Percentiles rank a stretch among this genome's conserved stretches.
These are phyloP conservation scores for Anneissia japonica DNA, from an alignment of 35 echinoderm and acorn worm species.

Conservation along the genomic window DNA sequence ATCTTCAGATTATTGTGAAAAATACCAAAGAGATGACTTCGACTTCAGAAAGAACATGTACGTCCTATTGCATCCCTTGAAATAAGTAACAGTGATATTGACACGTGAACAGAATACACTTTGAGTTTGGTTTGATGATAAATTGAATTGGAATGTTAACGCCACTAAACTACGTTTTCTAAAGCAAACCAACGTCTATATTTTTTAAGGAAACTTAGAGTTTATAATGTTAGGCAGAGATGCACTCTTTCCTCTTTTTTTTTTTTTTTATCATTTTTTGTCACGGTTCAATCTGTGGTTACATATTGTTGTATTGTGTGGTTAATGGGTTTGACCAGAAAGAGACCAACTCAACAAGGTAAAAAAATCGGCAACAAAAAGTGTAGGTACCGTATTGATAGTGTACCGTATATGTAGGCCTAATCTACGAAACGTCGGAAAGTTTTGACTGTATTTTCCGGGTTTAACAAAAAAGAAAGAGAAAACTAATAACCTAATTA, in stretches of 20 bases:
- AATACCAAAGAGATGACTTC: conserved; percentile 36
- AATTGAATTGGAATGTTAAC: conserved; percentile 34
- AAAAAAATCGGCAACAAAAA: no score
- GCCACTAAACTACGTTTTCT: not conserved
- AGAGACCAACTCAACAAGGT: no score
- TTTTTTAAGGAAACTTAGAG: conserved; percentile 37
- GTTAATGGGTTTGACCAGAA: no score
- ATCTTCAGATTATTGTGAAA: not conserved
- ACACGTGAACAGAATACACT: conserved; percentile 7
- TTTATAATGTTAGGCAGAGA: no score
- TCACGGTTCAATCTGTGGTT: not conserved
- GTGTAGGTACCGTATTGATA: no score
- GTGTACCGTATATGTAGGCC: no score
- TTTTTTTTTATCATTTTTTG: not conserved
- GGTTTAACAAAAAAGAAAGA: no score
- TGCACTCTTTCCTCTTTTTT: not conserved
- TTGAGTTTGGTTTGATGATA: conserved; percentile 9
- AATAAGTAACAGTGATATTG: no score
- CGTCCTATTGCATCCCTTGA: conserved; percentile 6
- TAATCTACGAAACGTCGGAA: no score
- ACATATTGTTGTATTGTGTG: not conserved
- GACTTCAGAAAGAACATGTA: not conserved
- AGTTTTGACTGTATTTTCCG: no score
- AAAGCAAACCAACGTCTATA: conserved; percentile 28
- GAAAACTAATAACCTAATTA: no score